Conservation (phyloP, 2,888 invertebrate genomes). For the Andrena camellia region DNA sequence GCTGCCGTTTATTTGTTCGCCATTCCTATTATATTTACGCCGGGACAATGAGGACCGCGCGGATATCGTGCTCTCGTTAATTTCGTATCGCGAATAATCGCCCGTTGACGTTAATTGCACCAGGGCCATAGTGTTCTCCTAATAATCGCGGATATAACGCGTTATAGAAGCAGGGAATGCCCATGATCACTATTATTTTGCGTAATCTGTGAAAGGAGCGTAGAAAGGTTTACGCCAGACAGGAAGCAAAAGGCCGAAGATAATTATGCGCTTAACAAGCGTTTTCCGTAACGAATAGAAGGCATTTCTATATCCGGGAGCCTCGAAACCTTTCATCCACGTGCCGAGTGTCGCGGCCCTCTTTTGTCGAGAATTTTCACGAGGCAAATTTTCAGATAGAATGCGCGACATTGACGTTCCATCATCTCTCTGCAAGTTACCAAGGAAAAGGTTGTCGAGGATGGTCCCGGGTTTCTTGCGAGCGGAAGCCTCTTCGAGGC, state of each 20-base stretch:
- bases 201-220: conserved; percentile 18
- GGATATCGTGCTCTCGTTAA: conserved; percentile 26
- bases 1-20: neutral
- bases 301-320: conserved; percentile 46
- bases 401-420: conserved; percentile 52
- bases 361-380: conserved; percentile 65
- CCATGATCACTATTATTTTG: conserved; percentile 13
- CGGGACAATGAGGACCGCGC: neutral
- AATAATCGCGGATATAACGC: neutral
- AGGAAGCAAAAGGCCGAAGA: conserved; percentile 26
- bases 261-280: conserved; percentile 75
- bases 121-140: neutral
- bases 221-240: neutral
- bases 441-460: conserved; percentile 46
- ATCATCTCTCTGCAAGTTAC: conserved; percentile 17
- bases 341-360: conserved; percentile 37
- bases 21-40: conserved; percentile 27
- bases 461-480: conserved; percentile 36
- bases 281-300: conserved; percentile 60
- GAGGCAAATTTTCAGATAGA: conserved; percentile 23
- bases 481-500: conserved; percentile 2
- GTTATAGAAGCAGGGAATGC: neutral
- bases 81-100: conserved; percentile 3
- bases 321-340: conserved; percentile 49
- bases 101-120: conserved; percentile 19